phyloP scores from a whole-genome alignment of 2,113 vertebrate genomes.

The Carlito syrichta region DNA sequence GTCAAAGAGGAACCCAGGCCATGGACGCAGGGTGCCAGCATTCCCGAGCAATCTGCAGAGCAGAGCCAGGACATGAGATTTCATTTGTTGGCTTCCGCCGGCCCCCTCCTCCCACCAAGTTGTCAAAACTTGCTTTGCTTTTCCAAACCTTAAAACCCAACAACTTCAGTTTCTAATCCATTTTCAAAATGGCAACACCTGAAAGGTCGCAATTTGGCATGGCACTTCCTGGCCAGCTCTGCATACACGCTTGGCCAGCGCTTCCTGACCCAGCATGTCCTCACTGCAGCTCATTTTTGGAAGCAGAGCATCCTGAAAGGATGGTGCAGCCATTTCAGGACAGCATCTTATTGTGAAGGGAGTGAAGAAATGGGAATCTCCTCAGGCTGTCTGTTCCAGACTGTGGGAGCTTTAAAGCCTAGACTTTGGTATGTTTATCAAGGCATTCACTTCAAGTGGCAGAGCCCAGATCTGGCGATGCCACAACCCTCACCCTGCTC shows the following conservation, averaged over 20 bases:
- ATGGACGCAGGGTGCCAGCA: accelerated
- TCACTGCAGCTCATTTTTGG: neutral
- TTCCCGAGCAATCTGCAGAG: too few relatives aligned
- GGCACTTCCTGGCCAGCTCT: accelerated
- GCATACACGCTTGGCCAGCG: accelerated
- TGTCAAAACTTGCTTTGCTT: neutral
- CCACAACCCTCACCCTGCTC: neutral
- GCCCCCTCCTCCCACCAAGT: too few relatives aligned
- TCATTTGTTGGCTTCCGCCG: accelerated
- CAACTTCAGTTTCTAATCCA: neutral
- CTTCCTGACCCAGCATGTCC: neutral
- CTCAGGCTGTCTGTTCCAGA: neutral
- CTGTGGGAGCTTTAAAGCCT: neutral
- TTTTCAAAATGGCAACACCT: neutral
- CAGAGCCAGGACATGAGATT: too few relatives aligned
- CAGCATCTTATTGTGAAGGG: neutral
- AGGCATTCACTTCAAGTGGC: neutral
- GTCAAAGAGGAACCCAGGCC: accelerated
- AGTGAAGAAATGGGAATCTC: neutral
- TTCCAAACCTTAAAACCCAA: neutral
- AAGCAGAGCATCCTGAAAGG: neutral
- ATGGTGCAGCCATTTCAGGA: neutral
- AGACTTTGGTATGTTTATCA: neutral
- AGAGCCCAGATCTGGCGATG: neutral
- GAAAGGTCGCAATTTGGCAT: neutral